Evolutionary conservation across 2,888 invertebrate species (phyloP).

Genomic region (Lasioglossum zephyrum): DNA sequence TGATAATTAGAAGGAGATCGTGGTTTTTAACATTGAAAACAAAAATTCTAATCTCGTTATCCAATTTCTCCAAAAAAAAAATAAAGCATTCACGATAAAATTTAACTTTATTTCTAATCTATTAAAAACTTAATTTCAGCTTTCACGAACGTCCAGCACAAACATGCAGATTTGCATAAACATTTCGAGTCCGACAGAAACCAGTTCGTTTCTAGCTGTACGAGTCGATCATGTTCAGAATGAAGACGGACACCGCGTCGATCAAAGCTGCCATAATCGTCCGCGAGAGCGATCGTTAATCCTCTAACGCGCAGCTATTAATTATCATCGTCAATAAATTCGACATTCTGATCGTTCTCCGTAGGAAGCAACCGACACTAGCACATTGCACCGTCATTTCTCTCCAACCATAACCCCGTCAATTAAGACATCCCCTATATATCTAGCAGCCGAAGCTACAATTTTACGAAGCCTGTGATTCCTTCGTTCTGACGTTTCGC

Average conservation of each 20-base stretch:
- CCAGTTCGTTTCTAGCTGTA: neutral
- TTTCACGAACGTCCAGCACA: neutral
- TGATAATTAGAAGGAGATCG: neutral
- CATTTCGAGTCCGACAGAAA: neutral
- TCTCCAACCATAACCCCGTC: neutral
- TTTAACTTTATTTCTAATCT: neutral
- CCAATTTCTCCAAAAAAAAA: neutral
- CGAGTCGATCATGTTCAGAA: neutral
- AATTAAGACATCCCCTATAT: neutral
- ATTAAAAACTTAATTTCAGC: neutral
- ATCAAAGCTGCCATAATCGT: slow-evolving; percentile 1
- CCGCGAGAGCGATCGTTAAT: slow-evolving; percentile 9
- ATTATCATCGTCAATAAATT: slow-evolving; percentile 1
- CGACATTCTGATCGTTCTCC: slow-evolving; percentile 1
- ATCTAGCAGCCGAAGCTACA: neutral
- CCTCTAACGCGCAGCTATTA: slow-evolving; percentile 10
- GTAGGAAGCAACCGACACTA: neutral
- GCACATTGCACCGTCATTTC: neutral
- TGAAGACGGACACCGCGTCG: neutral
- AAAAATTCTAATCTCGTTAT: neutral
- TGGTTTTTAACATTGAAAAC: neutral
- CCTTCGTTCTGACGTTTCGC: slow-evolving; percentile 24
- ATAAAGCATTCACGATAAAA: neutral
- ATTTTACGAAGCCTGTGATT: slow-evolving; percentile 18
- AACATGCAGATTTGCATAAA: neutral